Base-by-base conservation (phyloP, 2,113 vertebrate species). In the Pelodiscus sinensis region DNA sequence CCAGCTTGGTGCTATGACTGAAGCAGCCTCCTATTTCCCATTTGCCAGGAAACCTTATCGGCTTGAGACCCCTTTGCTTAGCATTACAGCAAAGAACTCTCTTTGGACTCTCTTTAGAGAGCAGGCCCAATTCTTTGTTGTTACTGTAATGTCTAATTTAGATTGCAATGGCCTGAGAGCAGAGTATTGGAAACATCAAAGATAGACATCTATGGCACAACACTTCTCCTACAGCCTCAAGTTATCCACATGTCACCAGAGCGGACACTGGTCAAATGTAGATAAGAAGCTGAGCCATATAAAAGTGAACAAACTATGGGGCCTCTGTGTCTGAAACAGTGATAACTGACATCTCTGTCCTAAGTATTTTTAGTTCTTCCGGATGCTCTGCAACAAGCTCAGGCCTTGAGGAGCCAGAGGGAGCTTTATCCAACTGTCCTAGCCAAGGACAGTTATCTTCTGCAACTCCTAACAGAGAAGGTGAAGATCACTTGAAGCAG, bases 381-480 rank as follows among this genome's bases (percentile, higher is more conserved):
- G 83, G 82, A 19, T 84, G 5, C 88, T 90, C 54, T 82, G 15
- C 81, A 87, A 9, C 38, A 56, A 44, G 50, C 82, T 50, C 54
- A 80, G 51, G 90, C 79, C 82, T 52, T 0, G 1, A 93, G 68
- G 81, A 35, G 87, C 73, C 73, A 9, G 0, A 62, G 89, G 87
- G 89, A 92, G 75, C 77, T 51, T 0, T 0, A 9, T 54, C 90
- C 90, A 77, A 91, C 85, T 89, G 92, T 82, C 94, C 95, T 58
- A 92, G 87, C 87, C 1, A 0, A 18, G 75, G 77, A 97, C 87
- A 93, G 84, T 89, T 90, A 89, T 88, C 89, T 82, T 90, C 55
- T 81, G 68, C 68, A 94, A 50, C 51, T 82, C 51, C 85, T 89
- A 93, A 92, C 88, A 38, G 62, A 85, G 81, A 9, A 65, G 81